Evolutionary conservation across 1,140 invertebrate genomes (phyloP).

Genomic region (Holotrichia oblita): DNA sequence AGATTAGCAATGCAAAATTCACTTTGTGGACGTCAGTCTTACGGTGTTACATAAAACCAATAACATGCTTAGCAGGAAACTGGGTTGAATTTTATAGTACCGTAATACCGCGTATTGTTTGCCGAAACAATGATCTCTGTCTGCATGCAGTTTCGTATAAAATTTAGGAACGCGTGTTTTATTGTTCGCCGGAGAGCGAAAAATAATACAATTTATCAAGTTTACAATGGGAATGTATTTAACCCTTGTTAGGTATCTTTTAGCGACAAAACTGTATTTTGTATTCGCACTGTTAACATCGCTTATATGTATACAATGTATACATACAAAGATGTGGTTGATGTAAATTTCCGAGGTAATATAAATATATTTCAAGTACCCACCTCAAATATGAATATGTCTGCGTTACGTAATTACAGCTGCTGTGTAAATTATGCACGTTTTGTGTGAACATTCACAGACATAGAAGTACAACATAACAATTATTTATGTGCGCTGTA

Average conservation of each 20-base stretch:
- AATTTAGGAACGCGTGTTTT: neutral
- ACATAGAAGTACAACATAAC: too few species aligned
- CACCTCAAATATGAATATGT: too few species aligned
- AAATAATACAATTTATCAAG: conserved; percentile 4
- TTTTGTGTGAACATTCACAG: too few species aligned
- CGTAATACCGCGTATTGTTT: neutral
- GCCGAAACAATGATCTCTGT: neutral
- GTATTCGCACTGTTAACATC: too few species aligned
- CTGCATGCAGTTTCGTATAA: neutral
- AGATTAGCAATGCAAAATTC: conserved; percentile 47
- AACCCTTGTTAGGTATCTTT: conserved; percentile 12
- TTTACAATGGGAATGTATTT: neutral
- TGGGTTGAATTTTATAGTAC: neutral
- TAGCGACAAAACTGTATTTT: neutral
- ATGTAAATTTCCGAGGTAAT: too few species aligned
- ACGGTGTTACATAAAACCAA: conserved; percentile 44
- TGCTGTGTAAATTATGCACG: too few species aligned
- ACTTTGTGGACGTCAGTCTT: conserved; percentile 45
- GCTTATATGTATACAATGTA: too few species aligned
- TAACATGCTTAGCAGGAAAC: conserved; percentile 2
- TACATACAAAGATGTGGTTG: too few species aligned
- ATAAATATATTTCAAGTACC: too few species aligned
- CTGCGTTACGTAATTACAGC: too few species aligned
- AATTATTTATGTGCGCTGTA: too few species aligned
- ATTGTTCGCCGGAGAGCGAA: neutral